Base-by-base conservation (phyloP, 2,888 invertebrate species). In the Sarcophaga subvicina region DNA sequence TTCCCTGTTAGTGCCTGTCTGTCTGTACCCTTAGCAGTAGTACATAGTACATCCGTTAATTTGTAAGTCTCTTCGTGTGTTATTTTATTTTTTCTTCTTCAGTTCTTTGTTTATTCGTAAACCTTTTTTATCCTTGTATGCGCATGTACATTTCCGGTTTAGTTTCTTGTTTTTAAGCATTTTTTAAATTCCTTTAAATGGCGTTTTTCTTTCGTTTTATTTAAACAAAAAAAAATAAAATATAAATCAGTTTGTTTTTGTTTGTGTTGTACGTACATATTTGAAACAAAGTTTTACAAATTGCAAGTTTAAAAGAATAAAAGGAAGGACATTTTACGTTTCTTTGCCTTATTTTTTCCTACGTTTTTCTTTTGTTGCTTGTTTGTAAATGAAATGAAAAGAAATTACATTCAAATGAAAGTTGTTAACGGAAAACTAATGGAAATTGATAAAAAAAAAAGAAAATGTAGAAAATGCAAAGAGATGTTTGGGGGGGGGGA, bases 71-170 rank as follows among this genome's bases (percentile, higher is more conserved):
- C 10, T 54, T 54, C 4, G 12, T 54, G 17, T 12, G 3, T 49
- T 49, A 10, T 10, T 49, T 49, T 49, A 2, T 49, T 49, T 49
- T 14, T 54, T 54, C 17, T 14, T 54, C 17, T 54, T 54, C 17
- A 54, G 4, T 17, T 17, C 4, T 1, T 25, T 54, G 63, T 73
- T 63, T 71, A 27, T 69, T 66, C 14, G 14, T 54, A 59, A 62
- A 62, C 62, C 59, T 66, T 49, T 47, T 66, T 62, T 83, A 71
- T 83, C 47, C 69, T 22, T 64, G 77, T 77, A 83, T 83, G 83
- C 83, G 86, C 86, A 86, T 83, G 86, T 77, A 83, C 83, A 86
- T 83, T 86, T 86, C 86, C 86, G 80, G 86, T 54, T 54, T 14
- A 54, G 12, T 14, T 17, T 54, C 54, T 54, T 14, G 14, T 1